phyloP scores from a whole-genome alignment of 2,888 invertebrate species.

The Luffia ferchaultella region DNA sequence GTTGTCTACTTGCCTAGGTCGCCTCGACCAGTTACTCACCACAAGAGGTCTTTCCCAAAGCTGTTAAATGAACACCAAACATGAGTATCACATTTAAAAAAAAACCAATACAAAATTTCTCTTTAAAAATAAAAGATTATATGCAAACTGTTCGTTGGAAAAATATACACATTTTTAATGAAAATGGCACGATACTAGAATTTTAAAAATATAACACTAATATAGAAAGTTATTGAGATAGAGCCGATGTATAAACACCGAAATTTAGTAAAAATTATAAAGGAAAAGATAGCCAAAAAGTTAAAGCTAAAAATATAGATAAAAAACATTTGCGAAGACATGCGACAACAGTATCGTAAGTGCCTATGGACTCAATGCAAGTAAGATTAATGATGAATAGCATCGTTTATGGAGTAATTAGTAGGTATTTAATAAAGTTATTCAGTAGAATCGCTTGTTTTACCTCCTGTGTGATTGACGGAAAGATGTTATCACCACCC shows the following conservation, averaged over 20 bases:
- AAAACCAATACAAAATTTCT: neutral
- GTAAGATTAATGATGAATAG: neutral
- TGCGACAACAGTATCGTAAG: constrained; percentile 37
- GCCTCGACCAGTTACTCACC: constrained; percentile 55
- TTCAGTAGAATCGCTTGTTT: constrained; percentile 9
- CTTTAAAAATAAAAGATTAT: no score
- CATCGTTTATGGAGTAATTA: neutral
- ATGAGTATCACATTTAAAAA: constrained; percentile 1
- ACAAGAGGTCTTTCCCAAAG: constrained; percentile 64
- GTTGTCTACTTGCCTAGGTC: constrained; percentile 34
- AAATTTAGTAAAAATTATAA: no score
- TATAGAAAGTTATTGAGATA: no score
- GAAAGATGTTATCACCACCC: constrained; percentile 91
- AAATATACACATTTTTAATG: no score
- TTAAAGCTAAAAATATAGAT: neutral
- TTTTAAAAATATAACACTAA: no score
- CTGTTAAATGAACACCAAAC: constrained; percentile 50
- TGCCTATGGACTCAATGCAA: neutral
- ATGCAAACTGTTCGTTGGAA: no score
- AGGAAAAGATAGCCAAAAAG: neutral
- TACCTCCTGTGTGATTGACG: constrained; percentile 88
- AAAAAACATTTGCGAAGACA: constrained; percentile 17
- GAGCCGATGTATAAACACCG: no score
- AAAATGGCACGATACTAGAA: no score
- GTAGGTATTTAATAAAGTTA: neutral